These are phyloP conservation scores for Piscicola geometra DNA, from an alignment of 2,888 invertebrate species.

Conservation along the genomic window DNA sequence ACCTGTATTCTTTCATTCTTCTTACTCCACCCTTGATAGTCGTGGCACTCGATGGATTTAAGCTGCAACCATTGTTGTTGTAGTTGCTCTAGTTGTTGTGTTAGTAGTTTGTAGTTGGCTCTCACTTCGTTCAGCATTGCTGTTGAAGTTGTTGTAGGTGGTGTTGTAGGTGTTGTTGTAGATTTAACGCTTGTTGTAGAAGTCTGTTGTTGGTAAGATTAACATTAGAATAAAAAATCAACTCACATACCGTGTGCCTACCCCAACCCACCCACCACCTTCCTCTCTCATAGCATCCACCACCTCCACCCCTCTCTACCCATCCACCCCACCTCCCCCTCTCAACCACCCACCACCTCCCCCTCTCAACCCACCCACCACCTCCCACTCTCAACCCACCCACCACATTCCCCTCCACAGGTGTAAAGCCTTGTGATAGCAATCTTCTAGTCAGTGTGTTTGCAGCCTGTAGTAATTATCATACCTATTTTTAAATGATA, in stretches of 20 bases:
- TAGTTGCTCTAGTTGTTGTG: background rate
- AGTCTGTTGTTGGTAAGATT: background rate
- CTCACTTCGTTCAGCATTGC: slow-evolving; percentile 1
- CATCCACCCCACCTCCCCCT: too few relatives aligned
- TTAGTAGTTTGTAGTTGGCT: background rate
- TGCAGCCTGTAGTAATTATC: background rate
- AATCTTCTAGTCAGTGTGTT: background rate
- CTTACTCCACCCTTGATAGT: background rate
- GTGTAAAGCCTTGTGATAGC: background rate
- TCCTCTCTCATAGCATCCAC: too few relatives aligned
- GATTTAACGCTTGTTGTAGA: too few relatives aligned
- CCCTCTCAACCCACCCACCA: too few relatives aligned
- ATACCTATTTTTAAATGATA: too few relatives aligned
- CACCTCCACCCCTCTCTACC: too few relatives aligned
- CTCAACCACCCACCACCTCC: too few relatives aligned
- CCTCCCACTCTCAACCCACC: too few relatives aligned
- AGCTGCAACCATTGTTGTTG: background rate
- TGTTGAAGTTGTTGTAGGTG: background rate
- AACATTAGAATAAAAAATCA: too few relatives aligned
- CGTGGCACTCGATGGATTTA: too few relatives aligned
- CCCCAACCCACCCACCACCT: too few relatives aligned
- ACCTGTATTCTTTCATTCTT: slow-evolving; percentile 8
- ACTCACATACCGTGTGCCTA: too few relatives aligned
- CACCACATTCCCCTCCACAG: background rate
- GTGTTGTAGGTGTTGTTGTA: background rate